These are phyloP conservation scores for Germaria angustata DNA, from an alignment of 2,888 invertebrate species.

Conservation along the genomic window DNA sequence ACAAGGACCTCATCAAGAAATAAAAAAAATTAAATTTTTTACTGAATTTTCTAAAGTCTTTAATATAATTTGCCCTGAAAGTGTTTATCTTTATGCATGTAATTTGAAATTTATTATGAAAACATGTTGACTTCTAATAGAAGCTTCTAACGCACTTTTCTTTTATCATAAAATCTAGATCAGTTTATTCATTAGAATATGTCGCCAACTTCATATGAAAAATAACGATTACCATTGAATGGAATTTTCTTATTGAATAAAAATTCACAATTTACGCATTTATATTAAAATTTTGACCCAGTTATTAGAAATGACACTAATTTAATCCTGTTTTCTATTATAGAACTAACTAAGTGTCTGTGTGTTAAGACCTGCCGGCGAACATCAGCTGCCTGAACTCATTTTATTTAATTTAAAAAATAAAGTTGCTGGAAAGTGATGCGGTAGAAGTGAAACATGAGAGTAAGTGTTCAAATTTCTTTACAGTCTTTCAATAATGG, in stretches of 20 bases:
- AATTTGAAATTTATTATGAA: background rate
- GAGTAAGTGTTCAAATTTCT: background rate
- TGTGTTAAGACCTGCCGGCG: background rate
- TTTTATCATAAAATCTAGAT: slow-evolving; percentile 23
- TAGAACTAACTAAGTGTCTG: background rate
- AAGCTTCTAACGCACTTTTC: background rate
- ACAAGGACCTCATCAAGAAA: no score
- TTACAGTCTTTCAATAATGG: background rate
- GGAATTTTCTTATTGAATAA: slow-evolving; percentile 57
- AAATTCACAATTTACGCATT: slow-evolving; percentile 42
- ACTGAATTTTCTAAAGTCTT: no score
- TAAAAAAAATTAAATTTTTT: no score
- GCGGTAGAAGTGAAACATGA: background rate
- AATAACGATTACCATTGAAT: background rate
- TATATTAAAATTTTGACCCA: slow-evolving; percentile 34
- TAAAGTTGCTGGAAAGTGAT: slow-evolving; percentile 35
- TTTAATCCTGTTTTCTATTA: slow-evolving; percentile 33
- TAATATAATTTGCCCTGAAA: no score
- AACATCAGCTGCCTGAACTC: background rate
- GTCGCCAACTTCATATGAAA: background rate
- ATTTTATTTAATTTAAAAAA: slow-evolving; percentile 14
- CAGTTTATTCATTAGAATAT: background rate
- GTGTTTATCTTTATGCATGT: background rate
- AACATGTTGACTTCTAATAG: background rate
- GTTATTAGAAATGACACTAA: slow-evolving; percentile 49